Conservation (phyloP, 2,113 vertebrate species). For the Nycticebus coucang region DNA sequence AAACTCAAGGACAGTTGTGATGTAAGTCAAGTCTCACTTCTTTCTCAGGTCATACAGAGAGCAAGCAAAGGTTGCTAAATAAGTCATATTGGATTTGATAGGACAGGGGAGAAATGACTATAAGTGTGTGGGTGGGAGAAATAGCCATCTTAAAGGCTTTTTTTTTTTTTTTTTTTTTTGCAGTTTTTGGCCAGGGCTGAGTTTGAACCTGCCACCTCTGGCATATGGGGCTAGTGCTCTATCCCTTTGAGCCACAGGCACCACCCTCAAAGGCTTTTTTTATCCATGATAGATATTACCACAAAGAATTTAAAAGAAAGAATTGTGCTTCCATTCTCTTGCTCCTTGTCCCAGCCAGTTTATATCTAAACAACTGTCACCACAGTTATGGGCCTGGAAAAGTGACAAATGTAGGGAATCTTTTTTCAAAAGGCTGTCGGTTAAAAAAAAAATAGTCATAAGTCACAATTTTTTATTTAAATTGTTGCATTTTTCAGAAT, state of each 20-base stretch:
- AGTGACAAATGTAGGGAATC: background rate
- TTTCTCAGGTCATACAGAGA: constrained; percentile 22
- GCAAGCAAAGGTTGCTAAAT: constrained; percentile 20
- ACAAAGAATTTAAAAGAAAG: background rate
- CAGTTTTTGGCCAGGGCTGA: too few relatives aligned
- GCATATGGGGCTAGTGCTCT: too few relatives aligned
- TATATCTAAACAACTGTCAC: background rate
- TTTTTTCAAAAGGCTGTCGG: background rate
- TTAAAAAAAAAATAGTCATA: background rate
- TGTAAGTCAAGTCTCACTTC: constrained; percentile 31
- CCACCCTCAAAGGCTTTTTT: background rate
- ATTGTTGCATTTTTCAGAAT: background rate
- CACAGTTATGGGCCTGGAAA: background rate
- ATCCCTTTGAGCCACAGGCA: too few relatives aligned
- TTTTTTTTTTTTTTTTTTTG: background rate
- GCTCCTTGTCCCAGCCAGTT: background rate
- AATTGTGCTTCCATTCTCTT: background rate
- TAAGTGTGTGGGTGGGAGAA: background rate
- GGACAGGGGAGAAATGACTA: background rate
- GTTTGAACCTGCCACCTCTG: too few relatives aligned
- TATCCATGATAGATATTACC: background rate
- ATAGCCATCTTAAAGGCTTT: background rate
- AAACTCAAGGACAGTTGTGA: constrained; percentile 59
- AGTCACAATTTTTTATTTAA: background rate
- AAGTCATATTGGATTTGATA: background rate